Percentiles rank a stretch among this genome's conserved stretches.
phyloP scores from a whole-genome alignment of 2,113 vertebrate genomes.

The Uria aalge region DNA sequence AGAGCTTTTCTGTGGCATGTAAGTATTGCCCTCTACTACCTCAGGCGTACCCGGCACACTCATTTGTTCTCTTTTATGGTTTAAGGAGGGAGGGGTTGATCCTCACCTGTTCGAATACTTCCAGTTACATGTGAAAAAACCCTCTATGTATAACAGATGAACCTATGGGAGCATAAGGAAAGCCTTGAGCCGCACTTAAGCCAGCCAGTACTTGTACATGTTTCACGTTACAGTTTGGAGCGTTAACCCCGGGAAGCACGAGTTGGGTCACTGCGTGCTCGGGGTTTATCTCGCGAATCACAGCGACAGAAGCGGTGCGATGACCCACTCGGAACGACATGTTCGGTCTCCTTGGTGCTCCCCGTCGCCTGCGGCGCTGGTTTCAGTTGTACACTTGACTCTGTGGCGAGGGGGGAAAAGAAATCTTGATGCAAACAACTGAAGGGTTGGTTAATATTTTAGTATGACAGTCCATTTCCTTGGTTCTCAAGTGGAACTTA shows the following conservation, averaged over 20 bases:
- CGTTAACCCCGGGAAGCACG: background rate
- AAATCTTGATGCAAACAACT: background rate
- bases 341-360: background rate
- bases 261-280: background rate
- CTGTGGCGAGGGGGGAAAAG: background rate
- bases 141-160: constrained; percentile 41
- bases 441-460: background rate
- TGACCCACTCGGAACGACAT: constrained; percentile 16
- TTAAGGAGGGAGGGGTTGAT: background rate
- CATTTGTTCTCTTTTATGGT: background rate
- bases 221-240: constrained; percentile 41
- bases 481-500: background rate
- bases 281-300: background rate
- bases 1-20: background rate
- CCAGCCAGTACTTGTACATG: constrained; percentile 20
- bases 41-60: background rate
- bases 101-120: constrained; percentile 55
- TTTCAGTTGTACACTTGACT: background rate
- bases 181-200: background rate
- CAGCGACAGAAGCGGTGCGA: background rate
- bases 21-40: background rate
- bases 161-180: constrained; percentile 19
- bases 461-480: background rate
- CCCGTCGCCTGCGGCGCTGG: fast-evolving
- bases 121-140: background rate